A percentile compares a stretch with the other conserved stretches of the same genome.
phyloP scores from a whole-genome alignment of 2,888 invertebrate genomes.

The Lordiphosa andalusiaca region DNA sequence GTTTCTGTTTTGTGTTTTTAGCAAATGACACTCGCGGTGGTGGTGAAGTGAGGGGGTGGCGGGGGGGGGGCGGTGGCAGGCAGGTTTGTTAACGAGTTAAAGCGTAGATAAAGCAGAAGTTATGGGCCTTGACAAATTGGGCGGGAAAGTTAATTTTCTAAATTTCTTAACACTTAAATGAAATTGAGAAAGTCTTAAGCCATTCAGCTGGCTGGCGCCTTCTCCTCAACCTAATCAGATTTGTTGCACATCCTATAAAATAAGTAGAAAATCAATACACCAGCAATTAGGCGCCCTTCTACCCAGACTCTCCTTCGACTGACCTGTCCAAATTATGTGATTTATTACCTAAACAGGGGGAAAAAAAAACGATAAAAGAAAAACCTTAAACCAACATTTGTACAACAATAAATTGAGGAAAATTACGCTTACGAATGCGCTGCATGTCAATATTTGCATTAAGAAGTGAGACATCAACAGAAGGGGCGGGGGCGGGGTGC shows the following conservation, averaged over 20 bases:
- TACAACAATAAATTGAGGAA: slow-evolving; percentile 52
- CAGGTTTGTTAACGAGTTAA: slow-evolving; percentile 58
- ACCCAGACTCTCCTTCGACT: slow-evolving; percentile 4
- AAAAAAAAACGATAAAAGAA: slow-evolving; percentile 8
- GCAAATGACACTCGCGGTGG: slow-evolving; percentile 61
- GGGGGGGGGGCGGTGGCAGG: too few species aligned
- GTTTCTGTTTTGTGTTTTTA: slow-evolving; percentile 52
- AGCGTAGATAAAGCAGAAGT: slow-evolving; percentile 33
- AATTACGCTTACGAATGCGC: slow-evolving; percentile 58
- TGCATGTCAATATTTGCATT: slow-evolving; percentile 66
- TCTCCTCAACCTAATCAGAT: too few species aligned
- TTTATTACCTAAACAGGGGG: slow-evolving; percentile 37
- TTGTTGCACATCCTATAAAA: neutral
- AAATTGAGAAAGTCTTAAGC: too few species aligned
- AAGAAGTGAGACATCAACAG: slow-evolving; percentile 31
- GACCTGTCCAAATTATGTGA: slow-evolving; percentile 39
- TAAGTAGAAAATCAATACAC: slow-evolving; percentile 21
- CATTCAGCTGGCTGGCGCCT: too few species aligned
- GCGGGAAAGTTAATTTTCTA: neutral
- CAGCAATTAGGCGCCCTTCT: slow-evolving; percentile 39
- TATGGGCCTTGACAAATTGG: slow-evolving; percentile 59
- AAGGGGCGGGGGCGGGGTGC: too few species aligned
- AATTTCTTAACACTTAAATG: too few species aligned
- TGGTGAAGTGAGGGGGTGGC: neutral
- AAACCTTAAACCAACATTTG: slow-evolving; percentile 42